Percentiles rank a stretch among this genome's conserved stretches.
phyloP scores from a whole-genome alignment of 1,140 invertebrate species.

The Eupeodes corollae region DNA sequence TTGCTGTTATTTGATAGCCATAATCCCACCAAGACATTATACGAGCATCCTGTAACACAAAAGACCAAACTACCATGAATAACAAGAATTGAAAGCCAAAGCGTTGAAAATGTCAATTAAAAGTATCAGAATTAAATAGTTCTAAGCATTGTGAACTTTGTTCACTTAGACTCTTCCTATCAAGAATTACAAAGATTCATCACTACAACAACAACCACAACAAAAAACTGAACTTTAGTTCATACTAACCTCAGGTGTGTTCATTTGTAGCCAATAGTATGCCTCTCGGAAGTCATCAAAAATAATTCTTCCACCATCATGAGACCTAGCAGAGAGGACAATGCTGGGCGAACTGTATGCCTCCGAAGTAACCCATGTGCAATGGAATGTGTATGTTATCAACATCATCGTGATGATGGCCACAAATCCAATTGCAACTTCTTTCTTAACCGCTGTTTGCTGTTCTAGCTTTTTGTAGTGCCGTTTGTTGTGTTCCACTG shows the following conservation, averaged over 20 bases:
- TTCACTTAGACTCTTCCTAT: constrained; percentile 17
- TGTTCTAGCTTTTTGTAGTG: constrained; percentile 59
- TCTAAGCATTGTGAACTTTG: no score
- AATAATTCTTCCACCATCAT: constrained; percentile 89
- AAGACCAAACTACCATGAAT: background rate
- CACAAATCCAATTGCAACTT: constrained; percentile 80
- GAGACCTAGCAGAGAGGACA: constrained; percentile 86
- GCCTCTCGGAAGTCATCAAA: constrained; percentile 96
- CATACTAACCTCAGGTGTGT: constrained; percentile 68
- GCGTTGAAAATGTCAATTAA: background rate
- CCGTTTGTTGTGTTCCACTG: constrained; percentile 31
- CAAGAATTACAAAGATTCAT: constrained; percentile 13
- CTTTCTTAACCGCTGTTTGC: constrained; percentile 74
- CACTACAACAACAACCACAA: background rate
- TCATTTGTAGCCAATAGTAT: constrained; percentile 96
- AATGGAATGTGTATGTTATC: constrained; percentile 88
- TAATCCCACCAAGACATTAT: constrained; percentile 99
- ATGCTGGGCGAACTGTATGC: constrained; percentile 97
- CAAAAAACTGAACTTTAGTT: background rate
- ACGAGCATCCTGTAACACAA: constrained; percentile 63
- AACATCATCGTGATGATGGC: constrained; percentile 73
- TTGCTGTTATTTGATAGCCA: constrained; percentile 97
- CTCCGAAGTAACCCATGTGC: constrained; percentile 99
- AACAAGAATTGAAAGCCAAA: background rate
- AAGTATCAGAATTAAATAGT: background rate